Evolutionary conservation across 35 echinoderm and acorn worm species (phyloP), one percentile per base, ranked within the genome.

Genomic region (Antedon bifida): DNA sequence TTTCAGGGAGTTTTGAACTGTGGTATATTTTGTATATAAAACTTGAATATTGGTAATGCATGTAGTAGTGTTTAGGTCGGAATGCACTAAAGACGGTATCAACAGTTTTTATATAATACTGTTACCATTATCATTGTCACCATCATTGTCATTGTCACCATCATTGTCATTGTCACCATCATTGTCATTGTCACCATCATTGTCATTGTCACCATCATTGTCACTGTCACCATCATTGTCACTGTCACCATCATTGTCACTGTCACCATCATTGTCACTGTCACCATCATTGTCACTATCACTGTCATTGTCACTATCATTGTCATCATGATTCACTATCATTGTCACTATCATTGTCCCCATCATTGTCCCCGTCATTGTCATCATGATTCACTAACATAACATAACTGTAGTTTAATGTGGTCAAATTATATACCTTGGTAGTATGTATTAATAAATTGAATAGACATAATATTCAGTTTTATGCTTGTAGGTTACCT

Each of bases 311-410:
- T 42, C 38, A 42, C 38, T 14, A 42, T 42, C 38, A 42, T 42
- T 42, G 38, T 42, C 38, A 42, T 42, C 38, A 42, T 42, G 4
- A 42, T 7, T 42, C 14, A 7, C 14, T 14, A 42, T 42, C 14
- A 78, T 78, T 35, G 35, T 3, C 77, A 78, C 31, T 35, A 78
- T 78, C 77, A 78, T 78, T 11, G 31, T 78, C 77, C 26, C 31
- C 77, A 78, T 78, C 30, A 78, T 78, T 32, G 31, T 32, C 77
- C 26, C 31, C 77, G 31, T 78, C 77, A 78, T 78, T 35, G 32
- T 75, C 74, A 75, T 75, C 74, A 5, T 75, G n/a, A 75, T 75
- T n/a, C n/a, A n/a, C n/a, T n/a, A n/a, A n/a, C n/a, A n/a, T n/a
- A 7, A 42, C 14, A 42, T 42, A 42, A 42, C 5, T 26, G 51